Conservation (phyloP, 2,797 vertebrate species). For the Spheniscus humboldti region DNA sequence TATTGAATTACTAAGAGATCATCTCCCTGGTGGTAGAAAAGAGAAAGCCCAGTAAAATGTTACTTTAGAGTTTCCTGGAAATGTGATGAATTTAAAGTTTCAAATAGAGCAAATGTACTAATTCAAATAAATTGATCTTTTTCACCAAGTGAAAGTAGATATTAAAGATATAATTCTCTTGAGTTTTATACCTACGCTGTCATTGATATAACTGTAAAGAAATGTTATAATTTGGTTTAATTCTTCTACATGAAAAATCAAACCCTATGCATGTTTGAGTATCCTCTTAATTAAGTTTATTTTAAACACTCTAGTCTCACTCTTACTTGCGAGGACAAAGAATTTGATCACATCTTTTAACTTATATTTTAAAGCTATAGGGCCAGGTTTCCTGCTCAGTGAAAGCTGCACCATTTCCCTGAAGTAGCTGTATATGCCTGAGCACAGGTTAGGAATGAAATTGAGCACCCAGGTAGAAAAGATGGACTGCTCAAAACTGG, state of each 20-base stretch:
- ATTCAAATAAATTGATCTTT: slow-evolving; percentile 34
- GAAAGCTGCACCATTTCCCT: not conserved
- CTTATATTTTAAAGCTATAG: not conserved
- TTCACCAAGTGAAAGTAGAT: not conserved
- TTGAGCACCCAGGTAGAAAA: not conserved
- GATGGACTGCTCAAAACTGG: not conserved
- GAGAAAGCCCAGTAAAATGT: slow-evolving; percentile 5
- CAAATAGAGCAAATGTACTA: slow-evolving; percentile 23
- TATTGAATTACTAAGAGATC: not conserved
- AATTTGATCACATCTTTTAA: not conserved
- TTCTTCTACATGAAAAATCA: not conserved
- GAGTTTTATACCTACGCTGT: not conserved
- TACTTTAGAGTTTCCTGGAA: slow-evolving; percentile 8
- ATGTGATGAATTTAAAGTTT: slow-evolving; percentile 23
- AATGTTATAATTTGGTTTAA: not conserved
- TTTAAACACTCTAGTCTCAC: not conserved
- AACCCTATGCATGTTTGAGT: not conserved
- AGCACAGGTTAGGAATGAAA: not conserved
- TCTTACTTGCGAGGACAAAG: not conserved
- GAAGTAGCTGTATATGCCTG: not conserved
- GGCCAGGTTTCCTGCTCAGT: not conserved
- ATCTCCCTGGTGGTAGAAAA: not conserved
- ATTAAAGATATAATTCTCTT: slow-evolving; percentile 24
- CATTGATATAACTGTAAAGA: not conserved
- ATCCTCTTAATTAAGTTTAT: not conserved